Conservation (phyloP, 2,888 invertebrate species). For the Argyresthia albistria region DNA sequence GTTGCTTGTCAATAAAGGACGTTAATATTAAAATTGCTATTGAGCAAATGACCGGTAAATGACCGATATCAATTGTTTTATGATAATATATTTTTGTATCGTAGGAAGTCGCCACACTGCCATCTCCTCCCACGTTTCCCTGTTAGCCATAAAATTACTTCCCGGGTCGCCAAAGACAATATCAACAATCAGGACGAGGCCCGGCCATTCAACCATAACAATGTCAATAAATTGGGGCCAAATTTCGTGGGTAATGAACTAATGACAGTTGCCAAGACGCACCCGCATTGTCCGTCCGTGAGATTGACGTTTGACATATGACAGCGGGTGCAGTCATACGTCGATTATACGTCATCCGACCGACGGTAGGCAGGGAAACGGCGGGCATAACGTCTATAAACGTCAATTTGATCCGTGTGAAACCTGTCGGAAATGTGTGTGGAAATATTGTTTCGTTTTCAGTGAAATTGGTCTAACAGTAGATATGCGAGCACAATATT, state of each 20-base stretch:
- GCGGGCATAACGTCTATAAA: background rate
- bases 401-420: too few relatives aligned
- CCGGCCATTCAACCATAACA: background rate
- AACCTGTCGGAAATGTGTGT: too few relatives aligned
- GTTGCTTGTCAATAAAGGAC: too few relatives aligned
- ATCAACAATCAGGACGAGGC: background rate
- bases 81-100: background rate
- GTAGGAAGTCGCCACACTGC: background rate
- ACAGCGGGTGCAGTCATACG: conserved; percentile 26
- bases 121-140: too few relatives aligned
- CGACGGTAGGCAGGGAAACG: background rate
- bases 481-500: too few relatives aligned
- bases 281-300: conserved; percentile 26
- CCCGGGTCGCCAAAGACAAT: background rate
- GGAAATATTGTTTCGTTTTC: too few relatives aligned
- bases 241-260: conserved; percentile 13
- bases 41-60: too few relatives aligned
- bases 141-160: too few relatives aligned
- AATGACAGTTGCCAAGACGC: conserved; percentile 12
- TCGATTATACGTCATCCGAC: conserved; percentile 36
- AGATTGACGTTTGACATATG: conserved; percentile 25
- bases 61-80: too few relatives aligned
- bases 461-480: too few relatives aligned
- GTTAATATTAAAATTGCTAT: too few relatives aligned
- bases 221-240: conserved; percentile 4